Base-by-base conservation (phyloP, 2,113 vertebrate genomes). In the Toxotes jaculatrix region DNA sequence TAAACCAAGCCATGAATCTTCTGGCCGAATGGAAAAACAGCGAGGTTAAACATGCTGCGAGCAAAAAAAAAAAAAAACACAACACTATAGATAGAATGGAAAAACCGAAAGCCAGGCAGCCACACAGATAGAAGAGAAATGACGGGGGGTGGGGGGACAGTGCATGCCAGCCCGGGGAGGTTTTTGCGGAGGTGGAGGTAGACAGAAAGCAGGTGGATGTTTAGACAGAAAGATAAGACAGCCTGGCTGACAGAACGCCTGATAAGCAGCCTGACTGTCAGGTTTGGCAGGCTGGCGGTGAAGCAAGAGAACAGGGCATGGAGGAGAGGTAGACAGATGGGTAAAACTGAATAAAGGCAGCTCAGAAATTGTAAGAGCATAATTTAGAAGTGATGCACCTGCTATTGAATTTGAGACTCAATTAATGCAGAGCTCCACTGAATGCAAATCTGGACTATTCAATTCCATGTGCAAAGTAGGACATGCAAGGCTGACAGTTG, bases 161-260 rank as follows among this genome's bases (percentile, higher is more conserved):
- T 61, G 17, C 42, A 23, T 73, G 66, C 43, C 82, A 88, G 69
- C 74, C 72, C 7, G 7, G 59, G 67, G 71, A 77, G 56, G 47
- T 71, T 83, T 88, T 86, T 85, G 78, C 32, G 45, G 74, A 89
- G 88, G 91, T 91, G 89, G 87, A 91, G 68, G 89, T 80, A 89
- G 89, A 93, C 86, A 60, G 89, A 93, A 87, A 88, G 80, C 91
- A 92, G 92, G 90, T 92, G 91, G 89, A 90, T 89, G 85, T 91
- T 92, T 89, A 73, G 76, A 88, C 91, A 77, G 86, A 74, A 62
- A 38, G 89, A 92, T 90, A 92, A 91, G 86, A 81, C 84, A 68
- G 80, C 69, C 84, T 66, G 74, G 87, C 77, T 90, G 90, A 93
- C 90, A 89, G 74, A 85, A 84, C 16, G 81, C 80, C 90, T 87